Percentiles rank a stretch among this genome's conserved stretches.
These are phyloP conservation scores for Pluvialis apricaria DNA, from an alignment of 2,113 vertebrate species.

Conservation along the genomic window DNA sequence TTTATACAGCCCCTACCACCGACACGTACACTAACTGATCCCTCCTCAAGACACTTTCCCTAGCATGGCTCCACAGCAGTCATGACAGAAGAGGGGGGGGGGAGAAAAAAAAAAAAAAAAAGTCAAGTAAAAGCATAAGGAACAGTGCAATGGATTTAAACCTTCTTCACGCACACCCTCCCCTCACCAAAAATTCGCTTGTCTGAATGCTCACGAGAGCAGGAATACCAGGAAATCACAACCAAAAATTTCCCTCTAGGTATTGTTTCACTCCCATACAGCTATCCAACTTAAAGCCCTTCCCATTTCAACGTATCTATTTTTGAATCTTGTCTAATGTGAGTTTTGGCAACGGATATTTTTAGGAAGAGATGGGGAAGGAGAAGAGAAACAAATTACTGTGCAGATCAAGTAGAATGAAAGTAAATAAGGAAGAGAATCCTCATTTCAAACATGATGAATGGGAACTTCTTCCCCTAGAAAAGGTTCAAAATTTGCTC, in stretches of 20 bases:
- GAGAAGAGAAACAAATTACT: not conserved
- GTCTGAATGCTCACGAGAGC: not conserved
- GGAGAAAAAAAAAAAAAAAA: not conserved
- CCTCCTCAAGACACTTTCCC: not conserved
- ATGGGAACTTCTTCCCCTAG: not conserved
- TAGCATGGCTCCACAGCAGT: not conserved
- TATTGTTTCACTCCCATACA: not conserved
- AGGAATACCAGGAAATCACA: not conserved
- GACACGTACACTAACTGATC: rapidly evolving
- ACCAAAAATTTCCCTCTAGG: not conserved
- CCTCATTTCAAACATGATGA: not conserved
- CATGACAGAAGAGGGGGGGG: not conserved
- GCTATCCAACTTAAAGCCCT: not conserved
- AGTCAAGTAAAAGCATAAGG: not conserved
- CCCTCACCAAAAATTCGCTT: not conserved
- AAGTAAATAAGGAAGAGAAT: constrained; percentile 1
- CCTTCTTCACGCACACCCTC: not conserved
- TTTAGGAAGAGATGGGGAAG: not conserved
- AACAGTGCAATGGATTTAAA: not conserved
- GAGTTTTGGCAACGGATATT: not conserved
- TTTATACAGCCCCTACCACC: not conserved
- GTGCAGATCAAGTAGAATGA: not conserved
- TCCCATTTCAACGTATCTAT: not conserved
- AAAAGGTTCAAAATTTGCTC: not conserved
- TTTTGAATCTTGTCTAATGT: not conserved